Base-by-base conservation (phyloP, 2,113 vertebrate genomes). In the Uria lomvia region DNA sequence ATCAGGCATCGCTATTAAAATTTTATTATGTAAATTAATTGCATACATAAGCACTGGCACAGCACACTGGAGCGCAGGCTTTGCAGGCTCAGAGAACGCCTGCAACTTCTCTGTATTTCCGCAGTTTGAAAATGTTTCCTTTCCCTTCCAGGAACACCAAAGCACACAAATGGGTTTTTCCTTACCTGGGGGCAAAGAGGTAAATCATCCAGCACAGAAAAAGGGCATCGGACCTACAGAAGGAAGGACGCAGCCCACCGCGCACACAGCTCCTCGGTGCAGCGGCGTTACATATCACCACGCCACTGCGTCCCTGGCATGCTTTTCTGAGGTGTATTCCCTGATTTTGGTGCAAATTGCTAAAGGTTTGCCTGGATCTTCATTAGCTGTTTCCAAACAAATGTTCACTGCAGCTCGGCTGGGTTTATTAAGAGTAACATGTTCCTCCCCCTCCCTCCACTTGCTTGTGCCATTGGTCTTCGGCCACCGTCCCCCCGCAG, bases 401-500 rank as follows among this genome's bases (percentile, higher is more conserved):
- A 29, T 59, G n/a, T 27, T 94, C 26, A 27, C 49, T 47, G 38
- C 52, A 85, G 32, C 27, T 65, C 82, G 76, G 63, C 30, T 32
- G 26, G 86, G 40, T 45, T 78, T 67, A 71, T 90, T 86, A 90
- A 45, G 62, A 53, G 17, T 36, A 38, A 66, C 36, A 50, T 73
- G 19, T 40, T 85, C 68, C 26, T 62, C 65, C 19, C 8, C 5
- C 4, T 5, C 12, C 9, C 58, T 32, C 29, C 12, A 13, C 38
- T 83, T 63, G 27, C 36, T 53, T 8, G 15, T 76, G 50, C 36
- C 10, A 8, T 67, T 60, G 24, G 15, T 60, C n/a, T 72, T 89
- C 56, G 42, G 27, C 50, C 88, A 5, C 16, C 4, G 0, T 53
- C n/a, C 30, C 45, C 20, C 26, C 1, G 0, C 0, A 1, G 42